Evolutionary conservation across 2,797 vertebrate species (phyloP).

Genomic region (Bothrops alternatus): DNA sequence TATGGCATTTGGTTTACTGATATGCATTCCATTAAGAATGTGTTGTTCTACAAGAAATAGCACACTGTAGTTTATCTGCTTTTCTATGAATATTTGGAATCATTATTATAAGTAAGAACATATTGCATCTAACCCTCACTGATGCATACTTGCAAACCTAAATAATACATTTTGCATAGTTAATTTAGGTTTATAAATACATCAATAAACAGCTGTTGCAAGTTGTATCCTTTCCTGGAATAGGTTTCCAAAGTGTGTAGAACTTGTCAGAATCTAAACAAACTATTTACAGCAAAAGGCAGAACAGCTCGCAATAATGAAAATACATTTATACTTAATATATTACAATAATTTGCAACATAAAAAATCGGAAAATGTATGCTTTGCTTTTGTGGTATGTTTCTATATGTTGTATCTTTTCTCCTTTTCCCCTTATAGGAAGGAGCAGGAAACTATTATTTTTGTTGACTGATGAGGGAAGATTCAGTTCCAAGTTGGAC

Average conservation of each 20-base stretch:
- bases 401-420: not conserved
- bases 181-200: not conserved
- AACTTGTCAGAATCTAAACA: not conserved
- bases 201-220: not conserved
- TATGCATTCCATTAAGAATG: not conserved
- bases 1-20: not conserved
- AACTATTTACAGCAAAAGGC: not conserved
- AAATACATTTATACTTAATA: not conserved
- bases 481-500: not conserved
- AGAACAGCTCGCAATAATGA: not conserved
- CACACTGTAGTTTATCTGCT: not conserved
- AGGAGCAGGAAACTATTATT: not conserved
- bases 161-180: not conserved
- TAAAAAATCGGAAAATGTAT: not conserved
- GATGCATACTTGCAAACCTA: not conserved
- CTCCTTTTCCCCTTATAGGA: not conserved
- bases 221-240: not conserved
- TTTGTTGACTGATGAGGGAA: not conserved
- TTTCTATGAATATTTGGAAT: not conserved
- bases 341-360: not conserved
- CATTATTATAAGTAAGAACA: not conserved
- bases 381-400: not conserved
- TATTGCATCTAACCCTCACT: not conserved
- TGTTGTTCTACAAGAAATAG: not conserved
- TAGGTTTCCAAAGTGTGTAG: not conserved